phyloP scores from a whole-genome alignment of 2,797 vertebrate species.

The Cossypha niveicapilla region DNA sequence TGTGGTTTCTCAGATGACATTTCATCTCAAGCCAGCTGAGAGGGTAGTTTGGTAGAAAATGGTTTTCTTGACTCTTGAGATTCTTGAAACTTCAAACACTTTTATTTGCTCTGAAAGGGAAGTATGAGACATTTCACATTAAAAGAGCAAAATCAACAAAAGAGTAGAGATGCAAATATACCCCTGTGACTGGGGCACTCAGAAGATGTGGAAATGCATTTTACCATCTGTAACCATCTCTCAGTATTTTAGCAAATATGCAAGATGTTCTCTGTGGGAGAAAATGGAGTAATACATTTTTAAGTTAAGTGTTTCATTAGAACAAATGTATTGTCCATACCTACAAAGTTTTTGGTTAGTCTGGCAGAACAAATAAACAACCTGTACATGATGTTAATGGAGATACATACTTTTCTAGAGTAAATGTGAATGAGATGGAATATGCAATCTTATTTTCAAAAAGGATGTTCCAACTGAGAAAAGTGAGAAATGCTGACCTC shows the following conservation, averaged over 20 bases:
- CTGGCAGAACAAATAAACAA: neutral
- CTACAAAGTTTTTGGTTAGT: neutral
- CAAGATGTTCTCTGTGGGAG: neutral
- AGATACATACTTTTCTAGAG: neutral
- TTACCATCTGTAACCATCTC: neutral
- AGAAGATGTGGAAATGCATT: neutral
- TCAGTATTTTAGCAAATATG: neutral
- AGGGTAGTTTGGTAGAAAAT: neutral
- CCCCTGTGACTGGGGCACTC: rapidly evolving
- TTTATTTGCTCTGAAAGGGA: neutral
- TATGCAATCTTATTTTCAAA: neutral
- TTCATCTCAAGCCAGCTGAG: neutral
- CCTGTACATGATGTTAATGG: neutral
- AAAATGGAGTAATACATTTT: neutral
- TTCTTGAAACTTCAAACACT: neutral
- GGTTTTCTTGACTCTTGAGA: neutral
- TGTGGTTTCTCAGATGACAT: neutral
- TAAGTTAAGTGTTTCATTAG: neutral
- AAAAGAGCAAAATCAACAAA: neutral
- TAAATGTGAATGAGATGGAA: neutral
- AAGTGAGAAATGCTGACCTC: neutral
- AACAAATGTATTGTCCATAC: neutral
- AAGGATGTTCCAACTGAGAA: neutral
- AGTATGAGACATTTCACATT: neutral
- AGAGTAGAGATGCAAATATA: neutral